Evolutionary conservation across 2,113 vertebrate species (phyloP), one percentile per base, ranked within the genome.

Genomic region (Atrichornis clamosus): DNA sequence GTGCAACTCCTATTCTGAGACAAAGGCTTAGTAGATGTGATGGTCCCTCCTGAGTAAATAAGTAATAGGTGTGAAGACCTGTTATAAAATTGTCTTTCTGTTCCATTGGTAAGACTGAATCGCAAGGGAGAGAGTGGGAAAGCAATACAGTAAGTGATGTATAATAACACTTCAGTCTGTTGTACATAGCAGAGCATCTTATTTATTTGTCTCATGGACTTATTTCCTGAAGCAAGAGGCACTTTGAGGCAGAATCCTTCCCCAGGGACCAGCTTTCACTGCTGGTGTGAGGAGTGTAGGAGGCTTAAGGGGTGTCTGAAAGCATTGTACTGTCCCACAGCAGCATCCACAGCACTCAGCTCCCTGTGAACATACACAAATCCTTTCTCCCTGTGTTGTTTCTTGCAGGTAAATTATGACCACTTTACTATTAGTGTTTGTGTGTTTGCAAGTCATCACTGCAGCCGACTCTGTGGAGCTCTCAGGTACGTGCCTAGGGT

Each of bases 371-470:
- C 47, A 26, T 22, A 35, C 21, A 53, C 58, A 72, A 81, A 96
- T 41, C 92, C 4, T 84, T 55, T 95, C 81, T 94, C 75, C 46
- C n/a, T 95, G n/a, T 97, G 55, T 77, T 86, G 50, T 87, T 87
- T 96, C 87, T 97, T 98, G 42, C 98, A 99, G 99, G 98, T 98
- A 96, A 98, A 99, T 95, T 93, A 99, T 99, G 99, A 98, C 98
- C 95, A 97, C 97, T 98, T 97, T 98, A 59, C 97, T 99, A 88
- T 92, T 99, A 94, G 96, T 98, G 97, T 98, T 98, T 87, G 94
- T 98, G 96, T 98, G 98, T 97, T 97, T 99, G 96, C 97, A 82
- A 81, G 96, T 98, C 97, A 96, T 98, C 95, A 84, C 98, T 1
- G 96, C 98, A 77, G 95, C 98, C n/a, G 18, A 88, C 88, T 97